Evolutionary conservation across 2,888 invertebrate genomes (phyloP), one percentile per base, ranked within the genome.

Genomic region (Ecliptopera silaceata): DNA sequence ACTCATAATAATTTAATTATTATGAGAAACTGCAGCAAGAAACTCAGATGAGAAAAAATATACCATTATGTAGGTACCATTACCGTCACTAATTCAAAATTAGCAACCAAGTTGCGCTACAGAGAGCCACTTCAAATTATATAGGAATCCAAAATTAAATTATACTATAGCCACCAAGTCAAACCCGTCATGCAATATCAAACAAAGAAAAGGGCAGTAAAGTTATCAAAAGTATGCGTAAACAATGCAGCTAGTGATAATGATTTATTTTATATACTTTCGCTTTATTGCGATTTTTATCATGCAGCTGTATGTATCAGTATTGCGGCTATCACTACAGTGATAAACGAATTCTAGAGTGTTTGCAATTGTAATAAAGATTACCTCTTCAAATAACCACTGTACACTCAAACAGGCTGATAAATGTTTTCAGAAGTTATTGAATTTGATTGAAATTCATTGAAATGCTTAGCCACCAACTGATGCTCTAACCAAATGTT

Each of bases 301-400:
- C 32, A n/a, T 26, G 26, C 22, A 49, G 18, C 18, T 39, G 18
- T 10, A 36, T 13, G 20, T 36, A 42, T 49, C 56, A 59, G 41
- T 59, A 56, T 49, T 52, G 11, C 56, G 17, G 26, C 48, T 56
- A 64, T 62, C 57, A 48, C 39, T 46, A 26, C 43, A 59, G 42
- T 54, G 53, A 59, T 56, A 53, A 61, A 56, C 34, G 45, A 52
- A 47, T 22, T 45, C 29, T 41, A 31, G 13, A 34, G 42, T 22
- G 41, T 22, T 12, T 47, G 42, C 18, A 12, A n/a, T 36, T 18
- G 18, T 20, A 41, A 53, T 56, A 56, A 50, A 31, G 42, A 55
- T 45, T 45, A 36, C 13, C 31, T 47, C 10, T 4, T 39, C 43
- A 44, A 54, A 59, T 42, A 59, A 38, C 17, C 15, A 56, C 46